Evolutionary conservation across 2,113 vertebrate species (phyloP), one percentile per base, ranked within the genome.

Genomic region (Microcebus griseorufus): DNA sequence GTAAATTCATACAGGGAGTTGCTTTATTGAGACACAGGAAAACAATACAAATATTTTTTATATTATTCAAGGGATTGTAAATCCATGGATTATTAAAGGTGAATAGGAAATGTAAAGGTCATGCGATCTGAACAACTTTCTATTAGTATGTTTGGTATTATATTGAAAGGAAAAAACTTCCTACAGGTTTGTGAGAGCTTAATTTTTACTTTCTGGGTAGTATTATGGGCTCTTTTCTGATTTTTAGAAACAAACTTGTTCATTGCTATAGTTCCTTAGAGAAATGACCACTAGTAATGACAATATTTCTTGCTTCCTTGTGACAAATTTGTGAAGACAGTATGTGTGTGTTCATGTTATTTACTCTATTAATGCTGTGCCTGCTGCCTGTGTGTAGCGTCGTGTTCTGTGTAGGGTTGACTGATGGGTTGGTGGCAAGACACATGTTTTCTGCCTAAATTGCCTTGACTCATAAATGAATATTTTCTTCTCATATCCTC

Each of bases 51-150:
- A 69, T 89, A n/a, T 92, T 83, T 83, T 87, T 95, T 79, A 6
- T 48, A 4, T 90, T 75, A 72, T 65, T 92, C 22, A 83, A 37
- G 78, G 60, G 73, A 67, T 90, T 72, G 6, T 10, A 78, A 94
- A 88, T 84, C 37, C 45, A 29, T 90, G 76, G 45, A 75, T 93
- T 93, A 88, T 62, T 90, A 93, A 91, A 93, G 81, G 39, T 82
- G 94, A 65, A 65, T 80, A 90, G 55, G 80, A 88, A 87, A 81
- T 29, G 1, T 90, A 87, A 89, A 88, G 45, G n/a, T 64, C 64
- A 73, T 37, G 27, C 3, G n/a, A 62, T 29, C 53, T 27, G 48
- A 86, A 70, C 27, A 65, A 58, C 17, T 97, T 97, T 94, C 20
- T 12, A 53, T 16, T 89, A 80, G 32, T 84, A 62, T 18, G 27